A percentile compares a stretch with the other conserved stretches of the same genome.
phyloP scores from a whole-genome alignment of 2,797 vertebrate species.

The Crypturellus tataupa region DNA sequence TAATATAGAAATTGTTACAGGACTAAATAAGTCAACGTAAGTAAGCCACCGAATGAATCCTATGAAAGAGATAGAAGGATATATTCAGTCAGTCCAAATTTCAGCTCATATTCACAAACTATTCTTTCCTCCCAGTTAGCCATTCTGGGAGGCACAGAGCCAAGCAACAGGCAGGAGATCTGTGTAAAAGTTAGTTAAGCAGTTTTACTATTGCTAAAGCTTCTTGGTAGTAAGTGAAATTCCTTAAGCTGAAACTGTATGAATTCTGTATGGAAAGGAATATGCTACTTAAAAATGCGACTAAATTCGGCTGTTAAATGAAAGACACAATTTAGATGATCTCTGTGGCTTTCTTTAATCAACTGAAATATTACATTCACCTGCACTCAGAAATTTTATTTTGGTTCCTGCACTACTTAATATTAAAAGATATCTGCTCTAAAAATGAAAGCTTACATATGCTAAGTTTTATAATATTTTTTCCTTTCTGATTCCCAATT shows the following conservation, averaged over 20 bases:
- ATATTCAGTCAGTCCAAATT: slow-evolving; percentile 30
- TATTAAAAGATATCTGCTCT: slow-evolving; percentile 37
- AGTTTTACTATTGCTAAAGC: slow-evolving; percentile 57
- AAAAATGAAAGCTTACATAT: slow-evolving; percentile 10
- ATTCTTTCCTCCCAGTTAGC: slow-evolving; percentile 40
- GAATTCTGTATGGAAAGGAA: slow-evolving; percentile 35
- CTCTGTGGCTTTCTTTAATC: slow-evolving; percentile 34
- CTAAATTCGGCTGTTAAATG: slow-evolving; percentile 67
- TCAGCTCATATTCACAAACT: not conserved
- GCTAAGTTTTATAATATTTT: not conserved
- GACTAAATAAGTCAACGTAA: not conserved
- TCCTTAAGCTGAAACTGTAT: slow-evolving; percentile 48
- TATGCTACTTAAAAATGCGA: slow-evolving; percentile 53
- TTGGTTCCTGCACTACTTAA: slow-evolving; percentile 28
- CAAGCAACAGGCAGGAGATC: slow-evolving; percentile 19
- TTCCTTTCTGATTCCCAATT: slow-evolving; percentile 16
- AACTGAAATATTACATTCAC: slow-evolving; percentile 60
- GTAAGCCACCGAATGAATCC: not conserved
- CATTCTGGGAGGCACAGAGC: slow-evolving; percentile 31
- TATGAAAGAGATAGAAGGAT: not conserved
- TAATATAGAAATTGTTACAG: not conserved
- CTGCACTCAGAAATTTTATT: slow-evolving; percentile 38
- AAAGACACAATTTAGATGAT: slow-evolving; percentile 67
- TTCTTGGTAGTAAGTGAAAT: slow-evolving; percentile 50
- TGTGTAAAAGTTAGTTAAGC: slow-evolving; percentile 47